Base-by-base conservation (phyloP, 1,140 invertebrate genomes). In the Melipona quadrifasciata region DNA sequence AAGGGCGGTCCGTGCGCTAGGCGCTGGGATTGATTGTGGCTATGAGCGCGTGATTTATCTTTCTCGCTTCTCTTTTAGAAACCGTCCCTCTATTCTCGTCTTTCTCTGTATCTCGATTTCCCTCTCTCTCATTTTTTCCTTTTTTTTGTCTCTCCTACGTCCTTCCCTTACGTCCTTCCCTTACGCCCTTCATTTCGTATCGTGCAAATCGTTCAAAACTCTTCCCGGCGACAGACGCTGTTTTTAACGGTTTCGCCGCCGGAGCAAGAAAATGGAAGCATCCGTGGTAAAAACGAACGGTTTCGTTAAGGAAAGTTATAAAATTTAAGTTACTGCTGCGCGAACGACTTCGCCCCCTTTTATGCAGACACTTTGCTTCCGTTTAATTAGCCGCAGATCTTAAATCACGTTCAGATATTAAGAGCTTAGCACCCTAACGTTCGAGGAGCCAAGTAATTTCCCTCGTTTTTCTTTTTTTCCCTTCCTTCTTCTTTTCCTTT, bases 321-420 rank as follows among this genome's bases (percentile, higher is more conserved):
- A 84, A 84, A 84, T 84, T 57, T 39, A 70, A 61, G 76, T 85
- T 78, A 79, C 67, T 24, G 65, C 86, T 86, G 82, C 80, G 79
- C 68, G 77, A 88, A 74, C 80, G 65, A 70, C 55, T 86, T 82
- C 73, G 82, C 86, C 39, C 71, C 85, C 85, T 78, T 89, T 87
- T 86, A 27, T 87, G 86, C 91, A 80, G 81, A 86, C 89, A 87
- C 85, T 90, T 82, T 74, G 83, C 90, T 89, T 81, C 89, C 84
- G 90, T 93, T 94, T 93, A 93, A 94, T 94, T 93, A 94, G 92
- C 89, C 84, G 84, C 73, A 53, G 80, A 76, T 61, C 86, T 85
- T 94, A 92, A 93, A 93, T 93, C 92, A 93, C 84, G 80, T 83
- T 86, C 85, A 70, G 87, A 92, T 94, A 93, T 93, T 93, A 92